Base-by-base conservation (phyloP, 1,140 invertebrate species). In the Adoxophyes honmai region DNA sequence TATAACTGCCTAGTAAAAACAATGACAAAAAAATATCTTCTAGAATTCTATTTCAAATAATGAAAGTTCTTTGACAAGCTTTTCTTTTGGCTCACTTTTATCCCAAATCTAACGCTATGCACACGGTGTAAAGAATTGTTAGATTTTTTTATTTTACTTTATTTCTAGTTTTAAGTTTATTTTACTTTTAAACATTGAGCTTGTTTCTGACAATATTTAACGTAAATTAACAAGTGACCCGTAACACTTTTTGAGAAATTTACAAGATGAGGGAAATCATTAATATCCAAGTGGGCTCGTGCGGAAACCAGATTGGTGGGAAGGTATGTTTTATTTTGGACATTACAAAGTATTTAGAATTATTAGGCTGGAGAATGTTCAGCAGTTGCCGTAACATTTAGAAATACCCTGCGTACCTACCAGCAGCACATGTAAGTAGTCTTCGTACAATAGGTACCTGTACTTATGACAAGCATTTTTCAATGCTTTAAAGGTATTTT, bases 261-360 rank as follows among this genome's bases (percentile, higher is more conserved):
- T 39, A 56, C 78, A 83, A 86, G 75, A 88, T 88, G 85, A 78
- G 85, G 70, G 85, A 88, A 60, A 88, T 88, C 53, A 81, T 86
- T 59, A 80, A 72, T 61, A 61, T 88, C 52, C 85, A 88, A 71
- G 75, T 78, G 55, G 83, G 85, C 52, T 72, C 80, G 55, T 88
- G 85, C 57, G 83, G 85, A 9, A 88, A 88, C 55, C 83, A 86
- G 59, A 86, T 88, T 10, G 85, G 85, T 37, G 80, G 77, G 62
- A 88, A 88, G 75, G 85, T 88, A 64, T 62, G n/a, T n/a, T n/a
- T n/a, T n/a, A 28, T 28, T 28, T 3, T 28, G 21, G 21, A 28
- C 6, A 28, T 28, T 28, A 3, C 6, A 28, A 28, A 6, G 6
- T 6, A 28, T 28, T 28, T 28, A 28, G 21, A 28, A 3, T 3